Evolutionary conservation across 30 jellyfish, hydroid and myxozoan species (phyloP).

Genomic region (Cassiopea xamachana): DNA sequence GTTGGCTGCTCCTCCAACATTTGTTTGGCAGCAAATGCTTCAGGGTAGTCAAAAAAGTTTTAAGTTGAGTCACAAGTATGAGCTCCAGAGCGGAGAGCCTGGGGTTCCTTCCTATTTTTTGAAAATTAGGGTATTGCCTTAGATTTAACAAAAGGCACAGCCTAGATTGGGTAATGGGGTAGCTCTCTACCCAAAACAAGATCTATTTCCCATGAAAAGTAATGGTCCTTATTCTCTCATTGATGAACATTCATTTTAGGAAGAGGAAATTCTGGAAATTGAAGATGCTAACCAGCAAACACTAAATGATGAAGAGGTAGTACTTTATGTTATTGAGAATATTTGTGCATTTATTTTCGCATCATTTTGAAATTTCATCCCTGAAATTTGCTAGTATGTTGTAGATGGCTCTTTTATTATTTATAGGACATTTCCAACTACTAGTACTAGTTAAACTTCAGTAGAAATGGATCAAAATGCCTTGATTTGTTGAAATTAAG

Average conservation of each 20-base stretch:
- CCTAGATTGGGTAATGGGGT: too few species aligned
- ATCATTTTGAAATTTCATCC: too few species aligned
- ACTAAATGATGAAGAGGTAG: constrained; percentile 27
- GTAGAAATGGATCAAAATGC: neutral
- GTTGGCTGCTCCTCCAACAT: too few species aligned
- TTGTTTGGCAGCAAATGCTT: too few species aligned
- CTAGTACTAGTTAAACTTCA: neutral
- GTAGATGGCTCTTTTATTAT: neutral
- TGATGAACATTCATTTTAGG: neutral
- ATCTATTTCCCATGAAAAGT: neutral
- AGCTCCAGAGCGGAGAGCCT: too few species aligned
- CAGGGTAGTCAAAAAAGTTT: too few species aligned
- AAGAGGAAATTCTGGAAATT: constrained; percentile 5
- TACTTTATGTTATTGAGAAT: neutral
- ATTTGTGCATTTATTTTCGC: too few species aligned
- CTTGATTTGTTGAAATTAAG: too few species aligned
- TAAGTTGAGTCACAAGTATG: too few species aligned
- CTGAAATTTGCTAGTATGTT: neutral
- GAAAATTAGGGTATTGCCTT: too few species aligned
- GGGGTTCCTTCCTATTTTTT: too few species aligned
- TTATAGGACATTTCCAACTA: neutral
- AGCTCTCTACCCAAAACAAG: neutral
- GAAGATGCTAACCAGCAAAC: constrained; percentile 5
- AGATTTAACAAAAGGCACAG: too few species aligned
- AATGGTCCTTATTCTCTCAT: neutral